Percentiles rank a stretch among this genome's conserved stretches.
Evolutionary conservation across 2,113 vertebrate genomes (phyloP).

Genomic region (Zosterops lateralis): DNA sequence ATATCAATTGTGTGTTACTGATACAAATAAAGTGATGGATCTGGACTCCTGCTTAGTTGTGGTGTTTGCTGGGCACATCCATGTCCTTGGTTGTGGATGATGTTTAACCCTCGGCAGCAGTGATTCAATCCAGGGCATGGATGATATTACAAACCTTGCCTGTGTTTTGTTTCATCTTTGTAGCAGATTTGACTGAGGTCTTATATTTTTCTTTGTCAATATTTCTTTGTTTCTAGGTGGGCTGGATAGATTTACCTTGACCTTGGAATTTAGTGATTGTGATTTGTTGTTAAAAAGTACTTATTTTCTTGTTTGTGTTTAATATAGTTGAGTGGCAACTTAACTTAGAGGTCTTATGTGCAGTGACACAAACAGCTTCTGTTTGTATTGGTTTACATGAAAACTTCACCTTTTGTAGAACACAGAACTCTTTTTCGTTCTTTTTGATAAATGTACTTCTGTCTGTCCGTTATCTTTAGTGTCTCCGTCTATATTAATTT

Average conservation of each 20-base stretch:
- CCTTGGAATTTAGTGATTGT: not conserved
- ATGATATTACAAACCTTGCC: accelerated
- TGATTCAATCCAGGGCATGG: not conserved
- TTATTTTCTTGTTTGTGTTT: not conserved
- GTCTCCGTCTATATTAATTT: not conserved
- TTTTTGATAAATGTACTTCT: not conserved
- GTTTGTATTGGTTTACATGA: not conserved
- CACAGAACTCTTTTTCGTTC: not conserved
- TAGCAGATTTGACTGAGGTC: not conserved
- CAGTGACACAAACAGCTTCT: not conserved
- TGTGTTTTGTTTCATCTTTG: not conserved
- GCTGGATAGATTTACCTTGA: not conserved
- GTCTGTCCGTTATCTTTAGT: not conserved
- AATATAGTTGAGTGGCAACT: not conserved
- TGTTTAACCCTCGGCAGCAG: not conserved
- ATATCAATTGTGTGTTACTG: not conserved
- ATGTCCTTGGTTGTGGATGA: not conserved
- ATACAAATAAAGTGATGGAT: not conserved
- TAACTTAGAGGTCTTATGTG: not conserved
- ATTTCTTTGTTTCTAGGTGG: not conserved
- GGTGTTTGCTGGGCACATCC: not conserved
- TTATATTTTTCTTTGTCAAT: accelerated
- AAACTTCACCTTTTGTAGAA: not conserved
- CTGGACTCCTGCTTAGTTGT: not conserved
- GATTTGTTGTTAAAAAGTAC: not conserved